phyloP scores from a whole-genome alignment of 2,113 vertebrate genomes.

The Dicaeum eximium region DNA sequence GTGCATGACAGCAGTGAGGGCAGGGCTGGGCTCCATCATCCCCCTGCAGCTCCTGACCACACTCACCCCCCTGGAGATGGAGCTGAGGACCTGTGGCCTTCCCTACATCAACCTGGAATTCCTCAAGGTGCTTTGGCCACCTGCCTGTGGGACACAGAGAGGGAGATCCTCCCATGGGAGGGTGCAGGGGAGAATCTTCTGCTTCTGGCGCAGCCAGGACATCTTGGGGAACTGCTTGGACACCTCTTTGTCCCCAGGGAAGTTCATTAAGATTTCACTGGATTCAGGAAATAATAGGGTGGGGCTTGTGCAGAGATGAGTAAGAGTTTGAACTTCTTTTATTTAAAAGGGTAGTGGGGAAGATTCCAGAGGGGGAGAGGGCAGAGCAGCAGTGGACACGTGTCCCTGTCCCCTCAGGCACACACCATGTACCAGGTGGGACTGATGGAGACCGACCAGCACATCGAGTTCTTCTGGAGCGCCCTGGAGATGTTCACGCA shows the following conservation, averaged over 20 bases:
- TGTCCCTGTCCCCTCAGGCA: slow-evolving; percentile 69
- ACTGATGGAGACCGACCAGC: slow-evolving; percentile 96
- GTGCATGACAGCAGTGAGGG: slow-evolving; percentile 88
- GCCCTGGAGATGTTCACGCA: slow-evolving; percentile 94
- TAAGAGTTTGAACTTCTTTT: background rate
- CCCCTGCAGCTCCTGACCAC: slow-evolving; percentile 94
- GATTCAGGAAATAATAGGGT: background rate
- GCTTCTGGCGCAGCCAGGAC: rapidly evolving
- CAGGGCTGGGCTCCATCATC: slow-evolving; percentile 90
- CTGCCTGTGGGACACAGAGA: rapidly evolving
- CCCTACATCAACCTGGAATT: slow-evolving; percentile 96
- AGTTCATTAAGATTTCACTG: background rate
- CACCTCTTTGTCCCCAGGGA: background rate
- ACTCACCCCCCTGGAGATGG: slow-evolving; percentile 89
- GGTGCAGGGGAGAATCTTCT: background rate
- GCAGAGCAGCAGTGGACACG: rapidly evolving
- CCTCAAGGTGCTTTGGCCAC: slow-evolving; percentile 81
- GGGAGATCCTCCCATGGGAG: rapidly evolving
- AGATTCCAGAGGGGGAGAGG: background rate
- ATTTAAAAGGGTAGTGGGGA: background rate
- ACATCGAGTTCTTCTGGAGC: slow-evolving; percentile 97
- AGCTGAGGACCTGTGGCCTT: slow-evolving; percentile 93
- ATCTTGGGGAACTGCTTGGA: background rate
- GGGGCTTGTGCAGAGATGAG: background rate
- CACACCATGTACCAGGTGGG: slow-evolving; percentile 99